Evolutionary conservation across 2,888 invertebrate species (phyloP).

Genomic region (Flabesymbios commensalis): DNA sequence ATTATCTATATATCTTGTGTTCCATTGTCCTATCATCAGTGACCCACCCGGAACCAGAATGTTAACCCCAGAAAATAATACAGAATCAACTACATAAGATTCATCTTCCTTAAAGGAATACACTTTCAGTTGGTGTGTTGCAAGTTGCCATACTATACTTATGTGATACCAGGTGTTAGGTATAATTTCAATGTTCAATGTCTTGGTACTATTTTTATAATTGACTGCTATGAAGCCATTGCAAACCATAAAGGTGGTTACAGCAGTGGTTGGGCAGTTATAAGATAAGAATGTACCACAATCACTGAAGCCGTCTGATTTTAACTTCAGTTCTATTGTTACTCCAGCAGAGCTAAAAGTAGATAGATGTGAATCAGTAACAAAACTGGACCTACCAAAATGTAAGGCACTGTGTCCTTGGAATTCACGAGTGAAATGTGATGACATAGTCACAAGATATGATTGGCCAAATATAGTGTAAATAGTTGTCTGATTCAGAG

Average conservation of each 20-base stretch:
- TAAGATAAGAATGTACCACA: conserved; percentile 33
- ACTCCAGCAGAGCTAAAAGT: conserved; percentile 35
- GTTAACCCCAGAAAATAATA: background rate
- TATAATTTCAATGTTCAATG: conserved; percentile 26
- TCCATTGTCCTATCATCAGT: conserved; percentile 39
- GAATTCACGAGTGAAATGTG: background rate
- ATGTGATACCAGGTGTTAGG: conserved; percentile 41
- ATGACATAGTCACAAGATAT: conserved; percentile 20
- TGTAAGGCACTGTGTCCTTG: background rate
- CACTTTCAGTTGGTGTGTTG: conserved; percentile 21
- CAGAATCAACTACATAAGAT: background rate
- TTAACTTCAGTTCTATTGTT: conserved; percentile 41
- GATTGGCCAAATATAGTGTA: conserved; percentile 35
- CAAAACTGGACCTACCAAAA: conserved; percentile 11
- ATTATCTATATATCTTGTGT: conserved; percentile 16
- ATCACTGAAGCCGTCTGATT: conserved; percentile 12
- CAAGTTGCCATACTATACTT: conserved; percentile 33
- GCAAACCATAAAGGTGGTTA: conserved; percentile 6
- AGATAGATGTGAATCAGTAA: conserved; percentile 21
- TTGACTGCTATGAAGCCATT: conserved; percentile 30
- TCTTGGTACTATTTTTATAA: conserved; percentile 8
- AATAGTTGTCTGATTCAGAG: conserved; percentile 29
- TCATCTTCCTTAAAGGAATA: conserved; percentile 8
- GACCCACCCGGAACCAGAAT: conserved; percentile 37
- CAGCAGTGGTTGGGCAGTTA: background rate